A percentile compares a stretch with the other conserved stretches of the same genome.
phyloP scores from a whole-genome alignment of 2,113 vertebrate species.

The Pseudonaja textilis region DNA sequence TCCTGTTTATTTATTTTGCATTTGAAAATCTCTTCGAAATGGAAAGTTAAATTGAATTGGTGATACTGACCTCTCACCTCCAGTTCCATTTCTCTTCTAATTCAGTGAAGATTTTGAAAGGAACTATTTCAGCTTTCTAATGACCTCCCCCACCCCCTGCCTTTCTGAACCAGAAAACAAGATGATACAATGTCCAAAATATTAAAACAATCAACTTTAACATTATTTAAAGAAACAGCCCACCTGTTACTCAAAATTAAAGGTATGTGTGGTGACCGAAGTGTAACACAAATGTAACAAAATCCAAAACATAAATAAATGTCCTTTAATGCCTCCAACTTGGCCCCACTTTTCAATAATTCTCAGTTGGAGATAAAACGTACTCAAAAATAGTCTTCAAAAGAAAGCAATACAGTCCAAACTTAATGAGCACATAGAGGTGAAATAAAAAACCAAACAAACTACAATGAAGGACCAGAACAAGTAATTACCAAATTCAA shows the following conservation, averaged over 20 bases:
- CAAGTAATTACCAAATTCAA: too few species aligned
- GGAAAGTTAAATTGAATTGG: conserved; percentile 39
- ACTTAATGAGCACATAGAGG: too few species aligned
- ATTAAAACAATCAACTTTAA: neutral
- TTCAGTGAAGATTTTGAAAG: conserved; percentile 19
- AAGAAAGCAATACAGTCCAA: too few species aligned
- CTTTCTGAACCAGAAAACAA: conserved; percentile 1
- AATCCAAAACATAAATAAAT: too few species aligned
- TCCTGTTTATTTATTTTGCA: conserved; percentile 46
- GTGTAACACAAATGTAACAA: too few species aligned
- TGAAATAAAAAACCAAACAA: too few species aligned
- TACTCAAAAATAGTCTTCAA: too few species aligned
- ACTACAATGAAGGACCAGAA: too few species aligned
- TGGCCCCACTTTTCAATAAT: too few species aligned
- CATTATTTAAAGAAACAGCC: neutral
- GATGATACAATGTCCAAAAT: neutral
- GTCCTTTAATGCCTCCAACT: too few species aligned
- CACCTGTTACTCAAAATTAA: neutral
- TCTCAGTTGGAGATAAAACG: too few species aligned
- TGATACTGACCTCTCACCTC: conserved; percentile 11
- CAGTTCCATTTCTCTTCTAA: conserved; percentile 13
- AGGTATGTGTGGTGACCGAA: neutral
- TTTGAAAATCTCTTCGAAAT: conserved; percentile 50
- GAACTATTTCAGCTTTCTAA: conserved; percentile 11
- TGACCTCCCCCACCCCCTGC: neutral